Evolutionary conservation across 2,113 vertebrate species (phyloP).

Genomic region (Clinocottus analis): DNA sequence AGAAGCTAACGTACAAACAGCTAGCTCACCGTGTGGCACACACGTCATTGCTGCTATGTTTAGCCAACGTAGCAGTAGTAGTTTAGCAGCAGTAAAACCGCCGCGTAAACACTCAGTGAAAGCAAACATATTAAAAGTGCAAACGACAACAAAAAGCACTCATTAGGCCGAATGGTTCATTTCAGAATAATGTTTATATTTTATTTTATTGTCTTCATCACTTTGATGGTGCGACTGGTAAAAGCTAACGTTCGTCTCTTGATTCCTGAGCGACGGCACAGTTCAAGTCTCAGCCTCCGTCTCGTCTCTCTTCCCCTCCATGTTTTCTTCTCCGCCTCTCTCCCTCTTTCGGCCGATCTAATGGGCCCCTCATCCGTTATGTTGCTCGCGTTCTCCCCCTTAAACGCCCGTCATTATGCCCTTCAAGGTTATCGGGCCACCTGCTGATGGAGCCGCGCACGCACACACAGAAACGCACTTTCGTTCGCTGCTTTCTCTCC

Average conservation of each 20-base stretch:
- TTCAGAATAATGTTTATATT: too few relatives aligned
- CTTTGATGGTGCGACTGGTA: too few relatives aligned
- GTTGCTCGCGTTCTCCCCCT: constrained; percentile 22
- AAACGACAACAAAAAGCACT: too few relatives aligned
- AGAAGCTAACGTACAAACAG: too few relatives aligned
- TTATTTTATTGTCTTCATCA: too few relatives aligned
- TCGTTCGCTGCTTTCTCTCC: not conserved
- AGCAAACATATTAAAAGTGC: too few relatives aligned
- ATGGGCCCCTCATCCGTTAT: not conserved
- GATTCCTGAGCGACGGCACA: not conserved
- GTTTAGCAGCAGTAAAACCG: too few relatives aligned
- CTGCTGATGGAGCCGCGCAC: constrained; percentile 30
- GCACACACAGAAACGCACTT: constrained; percentile 33
- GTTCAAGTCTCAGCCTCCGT: not conserved
- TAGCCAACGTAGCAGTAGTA: too few relatives aligned
- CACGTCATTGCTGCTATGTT: not conserved
- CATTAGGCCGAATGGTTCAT: too few relatives aligned
- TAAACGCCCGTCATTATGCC: constrained; percentile 22
- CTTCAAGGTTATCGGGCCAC: constrained; percentile 45
- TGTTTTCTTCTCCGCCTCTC: not conserved
- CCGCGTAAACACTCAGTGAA: not conserved
- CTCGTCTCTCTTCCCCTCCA: not conserved
- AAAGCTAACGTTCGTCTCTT: too few relatives aligned
- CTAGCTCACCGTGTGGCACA: not conserved
- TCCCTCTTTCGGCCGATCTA: not conserved